A percentile compares a stretch with the other conserved stretches of the same genome.
These are phyloP conservation scores for Scolanthus callimorphus DNA, from an alignment of 92 coral and sea anemone species.

Conservation along the genomic window DNA sequence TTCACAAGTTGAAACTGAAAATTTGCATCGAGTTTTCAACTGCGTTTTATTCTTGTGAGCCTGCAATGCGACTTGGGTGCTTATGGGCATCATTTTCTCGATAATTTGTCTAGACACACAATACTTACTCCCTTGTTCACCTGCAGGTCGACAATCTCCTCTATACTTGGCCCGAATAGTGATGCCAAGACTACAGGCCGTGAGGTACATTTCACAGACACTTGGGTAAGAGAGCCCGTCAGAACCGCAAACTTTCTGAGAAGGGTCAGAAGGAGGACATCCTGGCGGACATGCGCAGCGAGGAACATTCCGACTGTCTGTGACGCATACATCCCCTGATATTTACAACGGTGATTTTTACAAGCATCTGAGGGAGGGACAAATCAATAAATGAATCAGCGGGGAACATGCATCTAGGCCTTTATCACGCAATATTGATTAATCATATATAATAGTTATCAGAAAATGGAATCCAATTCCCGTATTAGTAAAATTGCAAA, in stretches of 20 bases:
- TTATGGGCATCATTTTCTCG: too few relatives aligned
- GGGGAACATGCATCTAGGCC: too few relatives aligned
- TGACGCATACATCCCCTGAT: slow-evolving; percentile 64
- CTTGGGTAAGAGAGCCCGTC: slow-evolving; percentile 58
- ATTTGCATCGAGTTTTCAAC: too few relatives aligned
- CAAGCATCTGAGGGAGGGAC: slow-evolving; percentile 57
- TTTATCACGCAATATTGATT: too few relatives aligned
- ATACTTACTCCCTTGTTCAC: too few relatives aligned
- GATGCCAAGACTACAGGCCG: slow-evolving; percentile 64
- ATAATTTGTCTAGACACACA: too few relatives aligned
- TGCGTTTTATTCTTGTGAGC: too few relatives aligned
- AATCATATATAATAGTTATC: too few relatives aligned
- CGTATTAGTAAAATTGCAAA: too few relatives aligned
- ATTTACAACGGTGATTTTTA: slow-evolving; percentile 15
- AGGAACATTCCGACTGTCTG: slow-evolving; percentile 27
- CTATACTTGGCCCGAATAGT: slow-evolving; percentile 10
- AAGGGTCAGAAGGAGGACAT: slow-evolving; percentile 31
- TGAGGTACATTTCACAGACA: slow-evolving; percentile 47
- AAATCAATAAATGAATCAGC: not conserved
- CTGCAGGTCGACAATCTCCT: slow-evolving; percentile 14
- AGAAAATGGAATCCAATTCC: too few relatives aligned
- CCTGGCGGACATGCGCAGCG: slow-evolving; percentile 65
- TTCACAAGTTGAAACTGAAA: too few relatives aligned
- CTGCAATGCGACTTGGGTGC: too few relatives aligned
- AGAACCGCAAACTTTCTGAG: slow-evolving; percentile 56